Evolutionary conservation across 2,113 vertebrate genomes (phyloP).

Genomic region (Dipodomys ordii): DNA sequence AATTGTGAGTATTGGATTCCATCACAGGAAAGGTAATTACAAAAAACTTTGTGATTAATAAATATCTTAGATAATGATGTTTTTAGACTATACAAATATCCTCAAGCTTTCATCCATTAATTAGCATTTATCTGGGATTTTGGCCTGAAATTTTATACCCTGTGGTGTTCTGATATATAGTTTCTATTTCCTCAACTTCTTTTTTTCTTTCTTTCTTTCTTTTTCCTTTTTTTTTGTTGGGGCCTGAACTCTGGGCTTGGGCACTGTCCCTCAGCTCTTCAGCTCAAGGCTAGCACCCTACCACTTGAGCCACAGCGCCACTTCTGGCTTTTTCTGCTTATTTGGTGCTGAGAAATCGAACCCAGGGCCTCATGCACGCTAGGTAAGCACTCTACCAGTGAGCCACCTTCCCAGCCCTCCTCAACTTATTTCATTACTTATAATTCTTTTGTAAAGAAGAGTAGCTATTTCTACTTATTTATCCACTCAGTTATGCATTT

Average conservation of each 20-base stretch:
- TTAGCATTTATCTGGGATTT: neutral
- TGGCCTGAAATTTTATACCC: neutral
- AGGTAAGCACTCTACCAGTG: too few species aligned
- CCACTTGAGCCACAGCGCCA: too few species aligned
- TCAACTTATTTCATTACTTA: neutral
- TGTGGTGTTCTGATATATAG: slow-evolving; percentile 14
- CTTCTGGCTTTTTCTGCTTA: too few species aligned
- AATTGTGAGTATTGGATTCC: neutral
- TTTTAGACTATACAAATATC: slow-evolving; percentile 34
- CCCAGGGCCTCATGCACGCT: too few species aligned
- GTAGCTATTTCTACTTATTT: neutral
- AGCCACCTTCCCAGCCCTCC: too few species aligned
- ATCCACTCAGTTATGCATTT: too few species aligned
- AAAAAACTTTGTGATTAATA: neutral
- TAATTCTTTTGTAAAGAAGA: slow-evolving; percentile 24
- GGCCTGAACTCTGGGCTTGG: too few species aligned
- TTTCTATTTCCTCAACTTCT: slow-evolving; percentile 38
- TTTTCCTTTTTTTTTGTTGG: too few species aligned
- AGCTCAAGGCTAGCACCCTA: too few species aligned
- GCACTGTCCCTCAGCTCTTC: too few species aligned
- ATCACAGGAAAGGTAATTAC: slow-evolving; percentile 17
- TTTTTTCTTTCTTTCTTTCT: neutral
- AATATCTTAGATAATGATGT: neutral
- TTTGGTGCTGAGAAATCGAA: too few species aligned
- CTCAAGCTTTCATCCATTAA: neutral